Percentiles rank a stretch among this genome's conserved stretches.
phyloP scores from a whole-genome alignment of 2,888 invertebrate genomes.

The Agriopis leucophaearia region DNA sequence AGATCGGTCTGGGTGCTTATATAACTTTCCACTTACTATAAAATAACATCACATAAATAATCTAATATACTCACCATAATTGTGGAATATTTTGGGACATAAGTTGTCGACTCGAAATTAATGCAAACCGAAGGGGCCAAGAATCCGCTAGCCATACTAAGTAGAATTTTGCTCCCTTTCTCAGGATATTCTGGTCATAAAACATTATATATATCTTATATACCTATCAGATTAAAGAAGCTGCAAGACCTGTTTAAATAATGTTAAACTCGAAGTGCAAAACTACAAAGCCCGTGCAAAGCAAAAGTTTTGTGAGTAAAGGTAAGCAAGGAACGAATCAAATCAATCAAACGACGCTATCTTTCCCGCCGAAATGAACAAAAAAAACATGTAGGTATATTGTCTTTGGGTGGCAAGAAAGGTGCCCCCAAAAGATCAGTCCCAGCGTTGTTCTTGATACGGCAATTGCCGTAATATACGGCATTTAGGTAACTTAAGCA shows the following conservation, averaged over 20 bases:
- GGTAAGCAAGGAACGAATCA: not conserved
- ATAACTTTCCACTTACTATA: too few species aligned
- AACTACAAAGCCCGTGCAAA: too few species aligned
- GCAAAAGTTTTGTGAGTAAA: not conserved
- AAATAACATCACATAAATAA: too few species aligned
- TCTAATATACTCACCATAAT: constrained; percentile 66
- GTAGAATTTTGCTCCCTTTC: constrained; percentile 77
- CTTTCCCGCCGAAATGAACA: constrained; percentile 44
- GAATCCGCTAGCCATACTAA: constrained; percentile 81
- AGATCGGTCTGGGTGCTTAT: too few species aligned
- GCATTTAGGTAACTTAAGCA: too few species aligned
- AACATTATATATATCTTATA: too few species aligned
- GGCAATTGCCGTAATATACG: too few species aligned
- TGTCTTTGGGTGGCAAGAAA: too few species aligned
- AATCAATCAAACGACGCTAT: constrained; percentile 31
- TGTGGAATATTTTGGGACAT: constrained; percentile 75
- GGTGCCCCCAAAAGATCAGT: too few species aligned
- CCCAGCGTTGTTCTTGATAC: too few species aligned
- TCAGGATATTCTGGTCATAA: constrained; percentile 75
- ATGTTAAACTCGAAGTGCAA: too few species aligned
- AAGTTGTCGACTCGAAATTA: constrained; percentile 71
- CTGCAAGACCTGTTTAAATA: not conserved
- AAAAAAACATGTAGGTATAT: not conserved
- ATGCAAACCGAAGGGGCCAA: constrained; percentile 76
- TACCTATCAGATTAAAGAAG: not conserved